Evolutionary conservation across 2,888 invertebrate species (phyloP).

Genomic region (Philhelius pedissequus): DNA sequence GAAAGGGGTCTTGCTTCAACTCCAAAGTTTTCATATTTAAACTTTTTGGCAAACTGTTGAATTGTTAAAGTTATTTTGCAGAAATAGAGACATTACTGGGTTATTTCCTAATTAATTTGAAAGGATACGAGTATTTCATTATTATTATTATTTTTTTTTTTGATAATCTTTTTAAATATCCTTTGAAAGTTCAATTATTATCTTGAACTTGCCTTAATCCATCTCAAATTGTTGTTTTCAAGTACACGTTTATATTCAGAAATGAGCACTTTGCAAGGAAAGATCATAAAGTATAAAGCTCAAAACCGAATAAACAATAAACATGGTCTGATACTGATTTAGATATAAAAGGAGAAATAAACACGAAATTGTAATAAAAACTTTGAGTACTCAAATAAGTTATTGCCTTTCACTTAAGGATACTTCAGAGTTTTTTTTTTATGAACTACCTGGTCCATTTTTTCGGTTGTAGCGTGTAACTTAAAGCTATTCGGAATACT

Average conservation of each 20-base stretch:
- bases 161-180: neutral
- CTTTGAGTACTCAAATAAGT: neutral
- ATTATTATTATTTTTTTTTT: too few species aligned
- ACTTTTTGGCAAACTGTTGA: slow-evolving; percentile 35
- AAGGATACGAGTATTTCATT: too few species aligned
- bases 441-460: slow-evolving; percentile 2
- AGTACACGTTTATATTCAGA: neutral
- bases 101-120: too few species aligned
- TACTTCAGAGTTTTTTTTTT: neutral
- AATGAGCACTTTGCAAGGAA: neutral
- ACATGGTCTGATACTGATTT: neutral
- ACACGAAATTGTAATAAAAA: slow-evolving; percentile 19
- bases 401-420: slow-evolving; percentile 16
- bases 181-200: neutral
- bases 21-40: neutral
- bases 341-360: neutral
- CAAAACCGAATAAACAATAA: neutral
- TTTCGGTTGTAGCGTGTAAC: neutral
- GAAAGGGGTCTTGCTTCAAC: neutral
- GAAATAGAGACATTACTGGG: neutral
- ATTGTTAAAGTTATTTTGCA: neutral
- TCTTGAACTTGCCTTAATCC: neutral
- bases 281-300: slow-evolving; percentile 14
- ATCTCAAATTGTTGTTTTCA: neutral
- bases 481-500: neutral